Evolutionary conservation across 2,797 vertebrate species (phyloP).

Genomic region (Cichlasoma orientale): DNA sequence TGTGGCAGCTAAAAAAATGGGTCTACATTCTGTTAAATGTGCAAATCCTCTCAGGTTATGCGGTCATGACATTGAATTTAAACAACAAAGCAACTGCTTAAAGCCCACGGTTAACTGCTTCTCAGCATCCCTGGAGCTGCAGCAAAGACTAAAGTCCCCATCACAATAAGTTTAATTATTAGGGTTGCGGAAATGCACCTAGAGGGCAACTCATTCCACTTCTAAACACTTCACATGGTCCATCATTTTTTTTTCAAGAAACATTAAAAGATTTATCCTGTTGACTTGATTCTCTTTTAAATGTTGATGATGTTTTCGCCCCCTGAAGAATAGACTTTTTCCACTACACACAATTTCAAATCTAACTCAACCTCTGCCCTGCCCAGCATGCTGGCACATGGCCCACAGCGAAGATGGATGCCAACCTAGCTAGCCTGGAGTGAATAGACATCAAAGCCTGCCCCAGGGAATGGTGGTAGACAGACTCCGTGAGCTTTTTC

Average conservation of each 20-base stretch:
- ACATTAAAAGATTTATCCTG: constrained; percentile 41
- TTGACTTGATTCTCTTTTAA: constrained; percentile 58
- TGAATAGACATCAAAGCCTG: constrained; percentile 58
- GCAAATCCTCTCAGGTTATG: neutral
- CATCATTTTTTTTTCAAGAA: constrained; percentile 52
- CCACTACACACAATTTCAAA: constrained; percentile 32
- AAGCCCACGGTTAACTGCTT: constrained; percentile 6
- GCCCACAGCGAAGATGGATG: constrained; percentile 47
- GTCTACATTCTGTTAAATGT: neutral
- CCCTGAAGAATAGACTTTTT: constrained; percentile 46
- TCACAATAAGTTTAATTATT: constrained; percentile 64
- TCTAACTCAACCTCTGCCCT: constrained; percentile 47
- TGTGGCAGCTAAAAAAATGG: neutral
- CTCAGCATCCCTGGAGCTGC: constrained; percentile 3
- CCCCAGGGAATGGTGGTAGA: constrained; percentile 33
- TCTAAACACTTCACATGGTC: constrained; percentile 52
- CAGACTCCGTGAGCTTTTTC: constrained; percentile 30
- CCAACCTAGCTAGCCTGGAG: constrained; percentile 51
- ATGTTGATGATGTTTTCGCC: constrained; percentile 50
- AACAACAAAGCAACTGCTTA: constrained; percentile 11
- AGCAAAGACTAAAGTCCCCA: constrained; percentile 55
- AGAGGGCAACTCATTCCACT: constrained; percentile 55
- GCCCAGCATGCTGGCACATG: constrained; percentile 33
- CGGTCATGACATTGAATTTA: constrained; percentile 7
- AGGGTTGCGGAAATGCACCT: constrained; percentile 56